Base-by-base conservation (phyloP, 2,888 invertebrate genomes). In the Lithophane socia region DNA sequence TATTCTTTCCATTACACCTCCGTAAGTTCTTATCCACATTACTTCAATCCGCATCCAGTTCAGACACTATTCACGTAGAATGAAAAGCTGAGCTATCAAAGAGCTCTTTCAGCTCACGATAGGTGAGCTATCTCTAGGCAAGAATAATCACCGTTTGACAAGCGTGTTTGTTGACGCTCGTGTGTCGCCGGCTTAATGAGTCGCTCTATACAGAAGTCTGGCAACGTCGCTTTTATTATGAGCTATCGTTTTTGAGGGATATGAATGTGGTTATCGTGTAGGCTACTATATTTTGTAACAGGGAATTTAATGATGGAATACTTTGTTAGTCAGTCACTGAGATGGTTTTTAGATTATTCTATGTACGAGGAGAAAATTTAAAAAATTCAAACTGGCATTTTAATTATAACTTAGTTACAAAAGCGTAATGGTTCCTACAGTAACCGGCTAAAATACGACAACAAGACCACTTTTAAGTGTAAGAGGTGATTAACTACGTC, bases 41-140 rank as follows among this genome's bases (percentile, higher is more conserved):
- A 42, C 9, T 2, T 2, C 3, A 71, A 58, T 83, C 87, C 29
- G 9, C 9, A 24, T 5, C 13, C 66, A 82, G 88, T 87, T 86
- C 84, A 88, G 88, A 88, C 88, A 87, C 88, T 80, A 88, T 88
- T 88, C 88, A 88, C 42, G 75, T 29, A 58, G 68, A 61, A 60
- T 88, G 87, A 88, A 88, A 85, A 86, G 88, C 77, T 37, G 52
- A 76, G 73, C 73, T 82, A 87, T 88, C 88, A 88, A 88, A 88
- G 87, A 68, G 82, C 79, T 69, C 84, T 88, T 88, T 88, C 87
- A 88, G 77, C 66, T 47, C 64, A 60, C 87, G 82, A 87, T 83
- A 87, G 85, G 79, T 76, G 81, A 83, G 82, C 87, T 82, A 86
- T 87, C 87, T 85, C 78, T 56, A 29, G 73, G 44, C 79, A 78